phyloP scores from a whole-genome alignment of 2,113 vertebrate species.

The Corynorhinus townsendii region DNA sequence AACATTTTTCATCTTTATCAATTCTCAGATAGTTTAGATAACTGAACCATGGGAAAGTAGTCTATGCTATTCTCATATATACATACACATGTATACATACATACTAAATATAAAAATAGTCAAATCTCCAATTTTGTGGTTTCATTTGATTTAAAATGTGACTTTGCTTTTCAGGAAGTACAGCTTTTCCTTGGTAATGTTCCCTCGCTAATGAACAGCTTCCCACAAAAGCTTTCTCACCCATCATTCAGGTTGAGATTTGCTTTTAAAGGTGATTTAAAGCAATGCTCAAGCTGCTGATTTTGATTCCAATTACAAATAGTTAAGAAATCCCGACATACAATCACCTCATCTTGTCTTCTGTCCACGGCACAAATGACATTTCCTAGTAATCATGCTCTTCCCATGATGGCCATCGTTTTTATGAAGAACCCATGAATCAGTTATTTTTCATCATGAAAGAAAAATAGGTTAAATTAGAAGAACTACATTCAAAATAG shows the following conservation, averaged over 20 bases:
- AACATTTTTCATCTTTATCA: not conserved
- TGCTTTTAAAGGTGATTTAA: slow-evolving; percentile 7
- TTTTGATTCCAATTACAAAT: slow-evolving; percentile 39
- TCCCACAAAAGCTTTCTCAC: not conserved
- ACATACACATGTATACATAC: not conserved
- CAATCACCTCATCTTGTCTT: not conserved
- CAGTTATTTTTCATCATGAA: not conserved
- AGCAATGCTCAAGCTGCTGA: slow-evolving; percentile 6
- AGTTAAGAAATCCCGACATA: not conserved
- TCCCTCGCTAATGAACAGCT: not conserved
- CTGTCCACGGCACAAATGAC: not conserved
- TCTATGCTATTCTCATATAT: not conserved
- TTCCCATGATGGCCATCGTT: not conserved
- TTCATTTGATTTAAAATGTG: slow-evolving; percentile 47
- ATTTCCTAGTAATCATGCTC: not conserved
- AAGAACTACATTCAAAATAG: not conserved
- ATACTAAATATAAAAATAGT: not conserved
- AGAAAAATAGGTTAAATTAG: not conserved
- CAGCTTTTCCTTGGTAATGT: not conserved
- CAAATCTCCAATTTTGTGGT: not conserved
- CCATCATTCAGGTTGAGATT: not conserved
- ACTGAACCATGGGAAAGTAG: not conserved
- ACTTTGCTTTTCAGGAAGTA: slow-evolving; percentile 39
- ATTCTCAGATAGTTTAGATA: not conserved
- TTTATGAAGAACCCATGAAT: not conserved